These are phyloP conservation scores for Jaculus jaculus DNA, from an alignment of 2,113 vertebrate species.

Conservation along the genomic window DNA sequence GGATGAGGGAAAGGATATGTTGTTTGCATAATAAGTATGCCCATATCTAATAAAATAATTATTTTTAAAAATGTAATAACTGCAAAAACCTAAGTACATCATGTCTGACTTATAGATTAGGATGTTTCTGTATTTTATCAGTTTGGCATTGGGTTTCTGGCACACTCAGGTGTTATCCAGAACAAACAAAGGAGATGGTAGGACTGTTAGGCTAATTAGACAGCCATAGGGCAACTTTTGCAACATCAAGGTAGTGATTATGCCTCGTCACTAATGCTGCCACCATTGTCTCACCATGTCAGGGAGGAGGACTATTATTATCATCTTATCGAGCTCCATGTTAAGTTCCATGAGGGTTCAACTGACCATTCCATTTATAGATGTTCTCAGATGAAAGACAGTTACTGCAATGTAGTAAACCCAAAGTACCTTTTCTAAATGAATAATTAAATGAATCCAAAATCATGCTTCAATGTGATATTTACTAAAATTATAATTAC, in stretches of 20 bases:
- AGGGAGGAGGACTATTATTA: too few relatives aligned
- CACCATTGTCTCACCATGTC: too few relatives aligned
- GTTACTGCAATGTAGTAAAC: neutral
- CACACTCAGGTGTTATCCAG: conserved; percentile 88
- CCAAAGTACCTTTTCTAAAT: conserved; percentile 3
- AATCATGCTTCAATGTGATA: neutral
- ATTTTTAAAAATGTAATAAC: too few relatives aligned
- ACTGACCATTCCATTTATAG: neutral
- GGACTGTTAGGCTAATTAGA: too few relatives aligned
- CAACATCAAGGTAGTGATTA: too few relatives aligned
- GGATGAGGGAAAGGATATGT: too few relatives aligned
- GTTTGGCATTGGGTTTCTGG: conserved; percentile 88
- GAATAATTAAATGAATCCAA: neutral
- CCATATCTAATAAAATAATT: too few relatives aligned
- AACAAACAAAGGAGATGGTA: conserved; percentile 78
- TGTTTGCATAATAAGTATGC: too few relatives aligned
- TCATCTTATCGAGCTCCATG: neutral
- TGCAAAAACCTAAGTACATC: too few relatives aligned
- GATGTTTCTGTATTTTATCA: conserved; percentile 87
- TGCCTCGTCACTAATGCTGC: too few relatives aligned
- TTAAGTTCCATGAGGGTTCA: neutral
- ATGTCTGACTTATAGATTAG: too few relatives aligned
- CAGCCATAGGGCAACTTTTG: too few relatives aligned
- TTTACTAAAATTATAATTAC: neutral
- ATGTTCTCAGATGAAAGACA: neutral